Percentiles rank a stretch among this genome's conserved stretches.
phyloP scores from a whole-genome alignment of 2,797 vertebrate genomes.

The Argyrosomus regius region DNA sequence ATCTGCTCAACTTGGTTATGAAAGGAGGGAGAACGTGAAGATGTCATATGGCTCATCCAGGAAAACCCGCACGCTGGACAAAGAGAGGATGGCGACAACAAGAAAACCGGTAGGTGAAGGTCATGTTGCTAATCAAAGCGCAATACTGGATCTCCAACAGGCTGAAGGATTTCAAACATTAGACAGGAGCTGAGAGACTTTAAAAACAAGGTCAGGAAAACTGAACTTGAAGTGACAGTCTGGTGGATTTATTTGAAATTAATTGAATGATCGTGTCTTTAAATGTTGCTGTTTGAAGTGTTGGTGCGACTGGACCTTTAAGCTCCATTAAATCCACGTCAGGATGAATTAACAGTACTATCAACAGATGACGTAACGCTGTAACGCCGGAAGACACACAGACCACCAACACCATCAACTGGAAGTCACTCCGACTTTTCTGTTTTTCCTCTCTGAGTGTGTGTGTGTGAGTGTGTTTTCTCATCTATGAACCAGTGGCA shows the following conservation, averaged over 20 bases:
- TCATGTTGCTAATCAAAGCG: no score
- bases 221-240: not conserved
- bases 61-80: no score
- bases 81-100: no score
- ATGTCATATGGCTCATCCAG: no score
- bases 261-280: no score
- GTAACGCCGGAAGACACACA: not conserved
- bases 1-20: no score
- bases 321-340: constrained; percentile 8
- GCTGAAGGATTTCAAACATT: no score
- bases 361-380: constrained; percentile 25
- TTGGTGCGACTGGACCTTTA: not conserved
- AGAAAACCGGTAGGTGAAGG: no score
- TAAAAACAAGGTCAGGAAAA: not conserved
- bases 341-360: not conserved
- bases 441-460: not conserved
- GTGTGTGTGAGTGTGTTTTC: not conserved
- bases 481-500: not conserved
- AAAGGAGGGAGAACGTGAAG: no score
- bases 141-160: no score
- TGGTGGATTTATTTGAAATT: not conserved
- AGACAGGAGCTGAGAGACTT: no score
- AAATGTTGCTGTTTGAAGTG: not conserved
- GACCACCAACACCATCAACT: constrained; percentile 19
- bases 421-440: not conserved